A percentile compares a stretch with the other conserved stretches of the same genome.
Evolutionary conservation across 2,113 vertebrate species (phyloP).

Genomic region (Oenanthe melanoleuca): DNA sequence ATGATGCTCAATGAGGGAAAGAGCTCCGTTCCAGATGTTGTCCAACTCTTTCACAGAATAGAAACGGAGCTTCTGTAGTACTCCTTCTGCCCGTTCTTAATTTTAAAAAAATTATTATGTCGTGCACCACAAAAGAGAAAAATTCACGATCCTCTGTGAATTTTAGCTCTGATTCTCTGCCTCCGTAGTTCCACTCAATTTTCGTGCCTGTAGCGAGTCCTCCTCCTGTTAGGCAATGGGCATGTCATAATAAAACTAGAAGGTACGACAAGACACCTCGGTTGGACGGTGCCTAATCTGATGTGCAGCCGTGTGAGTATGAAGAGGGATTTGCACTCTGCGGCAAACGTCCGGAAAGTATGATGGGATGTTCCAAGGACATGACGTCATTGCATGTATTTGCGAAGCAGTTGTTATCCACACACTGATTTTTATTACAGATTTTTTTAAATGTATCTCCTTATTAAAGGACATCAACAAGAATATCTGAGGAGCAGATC

Average conservation of each 20-base stretch:
- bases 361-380: neutral
- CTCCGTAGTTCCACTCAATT: neutral
- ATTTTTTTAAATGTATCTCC: neutral
- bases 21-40: neutral
- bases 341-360: neutral
- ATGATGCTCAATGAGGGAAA: neutral
- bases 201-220: neutral
- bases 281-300: accelerated
- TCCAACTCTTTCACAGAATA: neutral
- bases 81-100: neutral
- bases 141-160: neutral
- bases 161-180: neutral
- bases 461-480: neutral
- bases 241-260: neutral
- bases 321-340: neutral
- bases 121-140: neutral
- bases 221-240: neutral
- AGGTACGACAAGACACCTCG: accelerated
- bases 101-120: neutral
- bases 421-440: neutral
- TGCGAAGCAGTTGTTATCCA: neutral
- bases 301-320: accelerated
- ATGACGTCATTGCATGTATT: neutral
- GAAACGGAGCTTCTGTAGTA: neutral
- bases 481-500: neutral